Evolutionary conservation across 2,888 invertebrate species (phyloP), one percentile per base, ranked within the genome.

Genomic region (Tiliacea citrago): DNA sequence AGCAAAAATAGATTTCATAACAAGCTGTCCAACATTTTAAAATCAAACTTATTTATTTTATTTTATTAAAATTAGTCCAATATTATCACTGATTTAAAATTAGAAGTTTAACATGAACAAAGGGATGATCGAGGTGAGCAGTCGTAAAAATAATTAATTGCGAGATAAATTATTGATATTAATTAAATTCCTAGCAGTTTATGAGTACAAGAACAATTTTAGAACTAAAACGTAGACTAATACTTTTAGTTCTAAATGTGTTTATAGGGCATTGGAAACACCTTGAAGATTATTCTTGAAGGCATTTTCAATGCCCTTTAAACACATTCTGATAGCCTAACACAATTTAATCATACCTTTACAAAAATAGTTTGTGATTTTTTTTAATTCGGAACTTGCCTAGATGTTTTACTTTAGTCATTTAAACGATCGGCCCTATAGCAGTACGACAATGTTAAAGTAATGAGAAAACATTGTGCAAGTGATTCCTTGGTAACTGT

Each of bases 91-190:
- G 47, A 72, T 65, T 71, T 29, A 53, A 57, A 71, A 62, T 77
- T 69, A 58, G 24, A 68, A 72, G 53, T 35, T 61, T 57, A 69
- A 61, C 4, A 62, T 7, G 24, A 68, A 81, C 82, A 77, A 78
- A 81, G 68, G 13, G 53, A 55, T 49, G 16, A 58, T 60, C 47
- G 18, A 80, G 21, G 35, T 49, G 58, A 29, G 47, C 49, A 60
- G n/a, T 62, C 58, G 61, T 69, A 24, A 72, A 82, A 77, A 67
- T 72, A 72, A 75, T 69, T 58, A 42, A 51, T 72, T 42, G 49
- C 18, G 61, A 71, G 13, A 67, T 45, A 45, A 55, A 68, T 66
- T 58, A 66, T 49, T 58, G 53, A 58, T 69, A 60, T 55, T 62
- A 29, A 79, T n/a, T n/a, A 77, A 45, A 57, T n/a, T n/a, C 1